Evolutionary conservation across 2,113 vertebrate genomes (phyloP), one percentile per base, ranked within the genome.

Genomic region (Oxygymnocypris stewartii): DNA sequence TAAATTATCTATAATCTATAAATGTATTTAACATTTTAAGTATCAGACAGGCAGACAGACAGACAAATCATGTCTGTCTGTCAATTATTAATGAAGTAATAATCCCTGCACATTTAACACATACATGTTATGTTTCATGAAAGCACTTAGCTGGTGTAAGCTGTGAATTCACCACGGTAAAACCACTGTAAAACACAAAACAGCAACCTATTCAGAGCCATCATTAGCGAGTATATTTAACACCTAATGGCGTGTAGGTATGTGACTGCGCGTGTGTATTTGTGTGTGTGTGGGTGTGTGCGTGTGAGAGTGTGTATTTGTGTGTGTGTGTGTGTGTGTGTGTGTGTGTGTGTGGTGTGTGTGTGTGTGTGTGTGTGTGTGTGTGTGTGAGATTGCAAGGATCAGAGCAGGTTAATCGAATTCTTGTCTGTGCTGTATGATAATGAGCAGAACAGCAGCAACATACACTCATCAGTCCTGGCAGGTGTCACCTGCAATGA

Each of bases 381-480:
- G 76, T 71, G 20, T 51, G 54, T 37, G 12, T 57, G 71, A 42
- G 79, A 84, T 14, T 73, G 77, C 54, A 47, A 63, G 78, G 82
- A 71, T 89, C 85, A 82, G 82, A 28, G 59, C 59, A 87, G 88
- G 88, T 89, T 89, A 89, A 89, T 87, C 75, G 75, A 85, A 87
- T 86, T 71, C 85, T 86, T 25, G 11, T 74, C 76, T 74, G 57
- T 79, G 84, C 69, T 78, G 85, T 81, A 86, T 85, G 82, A 89
- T 85, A 86, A 87, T 87, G 82, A 89, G 69, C 67, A 74, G 47
- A 59, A 80, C 51, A 61, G 78, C 71, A 35, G 42, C 40, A 42
- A 85, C 77, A 85, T 67, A 89, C 20, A 16, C 71, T 85, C 77
- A 89, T 89, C 85, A 82, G 49, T 65, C 51, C 25, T 87, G 85